phyloP scores from a whole-genome alignment of 2,113 vertebrate species.

The Piprites chloris region DNA sequence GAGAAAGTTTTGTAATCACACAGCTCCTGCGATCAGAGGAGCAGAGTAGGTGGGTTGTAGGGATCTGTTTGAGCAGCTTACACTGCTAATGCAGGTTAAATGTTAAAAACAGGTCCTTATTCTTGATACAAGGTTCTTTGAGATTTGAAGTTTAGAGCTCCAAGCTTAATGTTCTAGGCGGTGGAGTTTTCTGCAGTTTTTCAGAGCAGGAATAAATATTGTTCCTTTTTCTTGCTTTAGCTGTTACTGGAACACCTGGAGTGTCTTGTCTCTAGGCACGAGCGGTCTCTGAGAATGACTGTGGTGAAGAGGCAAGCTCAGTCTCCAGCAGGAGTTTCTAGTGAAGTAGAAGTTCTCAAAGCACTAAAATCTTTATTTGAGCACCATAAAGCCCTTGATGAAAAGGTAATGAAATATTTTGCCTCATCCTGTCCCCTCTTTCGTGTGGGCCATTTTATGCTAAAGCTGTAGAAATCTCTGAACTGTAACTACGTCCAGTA shows the following conservation, averaged over 20 bases:
- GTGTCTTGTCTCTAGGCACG: constrained; percentile 93
- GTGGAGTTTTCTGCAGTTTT: not conserved
- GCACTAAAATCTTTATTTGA: constrained; percentile 97
- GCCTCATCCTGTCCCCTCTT: not conserved
- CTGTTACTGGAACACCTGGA: constrained; percentile 93
- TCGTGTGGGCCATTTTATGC: not conserved
- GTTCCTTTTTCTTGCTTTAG: constrained; percentile 59
- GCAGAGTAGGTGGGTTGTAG: not conserved
- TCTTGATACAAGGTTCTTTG: not conserved
- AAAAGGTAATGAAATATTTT: constrained; percentile 80
- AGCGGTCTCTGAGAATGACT: constrained; percentile 94
- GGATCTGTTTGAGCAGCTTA: not conserved
- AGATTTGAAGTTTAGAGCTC: not conserved
- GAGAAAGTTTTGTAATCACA: not conserved
- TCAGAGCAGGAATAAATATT: not conserved
- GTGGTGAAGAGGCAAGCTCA: constrained; percentile 96
- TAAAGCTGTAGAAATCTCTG: not conserved
- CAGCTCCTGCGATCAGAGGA: not conserved
- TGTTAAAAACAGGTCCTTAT: not conserved
- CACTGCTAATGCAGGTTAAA: not conserved
- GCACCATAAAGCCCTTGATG: constrained; percentile 97
- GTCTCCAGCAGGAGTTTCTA: constrained; percentile 95
- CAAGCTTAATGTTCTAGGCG: not conserved
- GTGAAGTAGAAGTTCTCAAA: constrained; percentile 97
- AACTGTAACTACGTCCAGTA: not conserved